Percentiles rank a stretch among this genome's conserved stretches.
Evolutionary conservation across 1,140 invertebrate genomes (phyloP).

Genomic region (Cardiocondyla obscurior): DNA sequence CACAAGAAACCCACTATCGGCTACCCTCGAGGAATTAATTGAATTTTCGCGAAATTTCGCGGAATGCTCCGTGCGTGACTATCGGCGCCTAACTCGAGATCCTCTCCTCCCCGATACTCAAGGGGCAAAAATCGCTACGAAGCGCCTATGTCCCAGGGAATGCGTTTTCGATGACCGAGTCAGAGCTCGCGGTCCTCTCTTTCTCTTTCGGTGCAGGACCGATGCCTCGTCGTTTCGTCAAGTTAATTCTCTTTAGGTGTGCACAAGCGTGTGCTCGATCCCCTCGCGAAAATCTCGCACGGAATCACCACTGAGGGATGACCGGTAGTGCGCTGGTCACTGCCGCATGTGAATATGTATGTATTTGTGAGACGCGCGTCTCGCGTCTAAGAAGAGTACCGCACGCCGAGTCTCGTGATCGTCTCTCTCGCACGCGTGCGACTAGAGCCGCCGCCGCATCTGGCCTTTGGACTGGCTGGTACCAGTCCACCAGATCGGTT

Average conservation of each 20-base stretch:
- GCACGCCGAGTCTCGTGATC: slow-evolving; percentile 77
- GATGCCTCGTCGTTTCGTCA: neutral
- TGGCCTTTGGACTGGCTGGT: slow-evolving; percentile 81
- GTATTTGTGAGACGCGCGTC: neutral
- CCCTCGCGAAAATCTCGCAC: slow-evolving; percentile 75
- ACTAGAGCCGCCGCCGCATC: slow-evolving; percentile 82
- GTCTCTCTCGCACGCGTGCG: slow-evolving; percentile 82
- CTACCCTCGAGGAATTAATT: slow-evolving; percentile 33
- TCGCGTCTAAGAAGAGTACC: slow-evolving; percentile 66
- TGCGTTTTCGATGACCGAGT: neutral
- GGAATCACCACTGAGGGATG: slow-evolving; percentile 74
- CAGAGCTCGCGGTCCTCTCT: slow-evolving; percentile 61
- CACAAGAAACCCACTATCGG: slow-evolving; percentile 65
- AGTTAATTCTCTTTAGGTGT: neutral
- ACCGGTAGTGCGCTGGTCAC: slow-evolving; percentile 13
- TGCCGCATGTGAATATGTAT: neutral
- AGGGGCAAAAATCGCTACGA: neutral
- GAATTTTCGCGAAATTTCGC: too few relatives aligned
- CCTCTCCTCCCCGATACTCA: neutral
- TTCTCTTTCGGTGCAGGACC: slow-evolving; percentile 57
- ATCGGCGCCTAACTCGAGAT: slow-evolving; percentile 30
- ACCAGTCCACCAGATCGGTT: slow-evolving; percentile 78
- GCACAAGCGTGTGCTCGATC: neutral
- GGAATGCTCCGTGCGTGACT: slow-evolving; percentile 54
- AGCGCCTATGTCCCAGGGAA: slow-evolving; percentile 3